Base-by-base conservation (phyloP, 2,113 vertebrate genomes). In the Odocoileus hemionus region DNA sequence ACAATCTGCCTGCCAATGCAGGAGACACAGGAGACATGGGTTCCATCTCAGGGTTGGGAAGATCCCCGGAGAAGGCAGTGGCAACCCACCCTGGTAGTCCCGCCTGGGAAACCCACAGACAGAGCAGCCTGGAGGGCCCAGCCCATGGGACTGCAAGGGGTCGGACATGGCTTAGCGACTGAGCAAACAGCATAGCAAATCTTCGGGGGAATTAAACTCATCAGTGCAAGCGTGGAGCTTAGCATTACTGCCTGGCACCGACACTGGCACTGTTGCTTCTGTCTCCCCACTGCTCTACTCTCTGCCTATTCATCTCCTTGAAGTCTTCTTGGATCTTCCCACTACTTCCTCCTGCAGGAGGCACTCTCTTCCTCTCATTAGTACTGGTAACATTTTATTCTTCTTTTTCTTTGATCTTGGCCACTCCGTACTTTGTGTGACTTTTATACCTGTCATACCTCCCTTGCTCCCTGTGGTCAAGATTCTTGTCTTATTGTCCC, bases 261-360 rank as follows among this genome's bases (percentile, higher is more conserved):
- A 5, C 15, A 2, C 14, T 28, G 52, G 7, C 52, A 4, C 23
- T 2, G 1, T 45, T 47, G 11, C 30, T 67, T 6, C n/a, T 23
- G 6, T 33, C 84, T 67, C 36, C 7, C 0, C 2, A 7, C 43
- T 67, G 95, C 6, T 25, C 16, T 52, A 1, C 5, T 21, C 82
- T 11, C 36, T 39, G 55, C 12, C 36, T 28, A 0, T 19, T 25
- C 28, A 1, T 25, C 28, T 61, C 83, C 76, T 64, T 47, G 43
- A 52, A 45, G 57, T 26, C 15, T 76, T 52, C 67, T 60, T 21
- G 33, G 52, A 21, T 57, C 60, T 54, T 86, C 10, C 70, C 7
- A 26, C 39, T 43, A 55, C 33, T 74, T 2, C 19, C 19, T 23
- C 36, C 7, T 28, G 8, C 57, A 79, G 17, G 43, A 94, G 30